These are phyloP conservation scores for Cichlasoma orientale DNA, from an alignment of 2,797 vertebrate species.

Conservation along the genomic window DNA sequence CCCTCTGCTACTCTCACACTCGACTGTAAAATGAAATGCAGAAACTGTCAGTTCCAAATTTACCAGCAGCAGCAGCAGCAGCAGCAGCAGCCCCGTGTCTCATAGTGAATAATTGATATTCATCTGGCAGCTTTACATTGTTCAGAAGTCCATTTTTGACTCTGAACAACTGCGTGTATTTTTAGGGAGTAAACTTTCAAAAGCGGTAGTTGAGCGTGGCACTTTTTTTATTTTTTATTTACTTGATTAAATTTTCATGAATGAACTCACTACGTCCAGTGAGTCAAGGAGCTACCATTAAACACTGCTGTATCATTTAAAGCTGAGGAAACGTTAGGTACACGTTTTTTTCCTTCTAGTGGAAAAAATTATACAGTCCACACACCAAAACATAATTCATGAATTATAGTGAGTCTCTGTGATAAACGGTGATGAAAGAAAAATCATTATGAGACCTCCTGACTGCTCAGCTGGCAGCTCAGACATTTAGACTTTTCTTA, in stretches of 20 bases:
- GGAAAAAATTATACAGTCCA: conserved; percentile 3
- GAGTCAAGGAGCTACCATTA: not conserved
- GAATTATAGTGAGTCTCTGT: not conserved
- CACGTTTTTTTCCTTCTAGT: not conserved
- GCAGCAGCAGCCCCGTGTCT: not conserved
- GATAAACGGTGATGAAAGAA: conserved; percentile 14
- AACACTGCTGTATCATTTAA: conserved; percentile 14
- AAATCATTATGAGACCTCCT: conserved; percentile 23
- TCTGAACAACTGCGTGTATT: not conserved
- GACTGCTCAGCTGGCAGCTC: conserved; percentile 23
- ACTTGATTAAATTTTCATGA: conserved; percentile 20
- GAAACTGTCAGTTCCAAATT: not conserved
- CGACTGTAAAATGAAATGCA: not conserved
- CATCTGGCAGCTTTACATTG: not conserved
- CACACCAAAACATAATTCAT: conserved; percentile 15
- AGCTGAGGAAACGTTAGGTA: not conserved
- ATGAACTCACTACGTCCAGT: not conserved
- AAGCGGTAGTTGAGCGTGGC: not conserved
- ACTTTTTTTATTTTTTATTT: not conserved
- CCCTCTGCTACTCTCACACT: not conserved
- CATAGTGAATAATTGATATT: conserved; percentile 15
- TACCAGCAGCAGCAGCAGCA: not conserved
- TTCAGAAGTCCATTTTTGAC: not conserved
- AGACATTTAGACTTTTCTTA: not conserved
- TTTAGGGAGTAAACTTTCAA: not conserved